Percentiles rank a stretch among this genome's conserved stretches.
Evolutionary conservation across 2,888 invertebrate species (phyloP).

Genomic region (Perizoma flavofasciatum): DNA sequence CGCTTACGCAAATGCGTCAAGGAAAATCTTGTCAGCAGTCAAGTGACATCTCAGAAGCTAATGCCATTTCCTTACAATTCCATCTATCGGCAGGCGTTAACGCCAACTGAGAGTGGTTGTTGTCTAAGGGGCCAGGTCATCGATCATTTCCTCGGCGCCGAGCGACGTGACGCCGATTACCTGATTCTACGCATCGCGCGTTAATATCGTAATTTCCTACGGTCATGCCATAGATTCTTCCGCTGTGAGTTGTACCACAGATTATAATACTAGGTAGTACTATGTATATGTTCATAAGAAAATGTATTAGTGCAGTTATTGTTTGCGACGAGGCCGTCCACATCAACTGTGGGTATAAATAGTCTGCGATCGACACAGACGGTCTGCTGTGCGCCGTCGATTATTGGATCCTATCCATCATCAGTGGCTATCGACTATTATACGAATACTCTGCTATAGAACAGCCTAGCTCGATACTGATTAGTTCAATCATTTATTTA

Average conservation of each 20-base stretch:
- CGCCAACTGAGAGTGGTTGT: no score
- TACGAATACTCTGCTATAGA: neutral
- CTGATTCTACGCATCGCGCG: neutral
- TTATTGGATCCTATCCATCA: conserved; percentile 9
- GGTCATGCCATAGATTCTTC: conserved; percentile 5
- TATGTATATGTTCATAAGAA: conserved; percentile 1
- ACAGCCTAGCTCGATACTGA: neutral
- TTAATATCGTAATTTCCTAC: no score
- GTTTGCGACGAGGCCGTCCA: conserved; percentile 13
- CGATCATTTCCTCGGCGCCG: conserved; percentile 4
- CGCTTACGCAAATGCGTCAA: no score
- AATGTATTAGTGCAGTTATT: conserved; percentile 1
- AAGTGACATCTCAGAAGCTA: no score
- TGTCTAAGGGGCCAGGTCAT: no score
- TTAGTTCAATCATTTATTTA: no score
- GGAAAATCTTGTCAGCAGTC: no score
- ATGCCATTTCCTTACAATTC: no score
- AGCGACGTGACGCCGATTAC: conserved; percentile 12
- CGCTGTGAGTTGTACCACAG: no score
- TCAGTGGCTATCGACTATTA: neutral
- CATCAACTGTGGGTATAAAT: conserved; percentile 17
- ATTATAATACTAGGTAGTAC: no score
- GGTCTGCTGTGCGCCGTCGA: neutral
- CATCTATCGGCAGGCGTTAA: no score
- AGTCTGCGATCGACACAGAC: conserved; percentile 3